Evolutionary conservation across 2,113 vertebrate species (phyloP).

Genomic region (Sula dactylatra): DNA sequence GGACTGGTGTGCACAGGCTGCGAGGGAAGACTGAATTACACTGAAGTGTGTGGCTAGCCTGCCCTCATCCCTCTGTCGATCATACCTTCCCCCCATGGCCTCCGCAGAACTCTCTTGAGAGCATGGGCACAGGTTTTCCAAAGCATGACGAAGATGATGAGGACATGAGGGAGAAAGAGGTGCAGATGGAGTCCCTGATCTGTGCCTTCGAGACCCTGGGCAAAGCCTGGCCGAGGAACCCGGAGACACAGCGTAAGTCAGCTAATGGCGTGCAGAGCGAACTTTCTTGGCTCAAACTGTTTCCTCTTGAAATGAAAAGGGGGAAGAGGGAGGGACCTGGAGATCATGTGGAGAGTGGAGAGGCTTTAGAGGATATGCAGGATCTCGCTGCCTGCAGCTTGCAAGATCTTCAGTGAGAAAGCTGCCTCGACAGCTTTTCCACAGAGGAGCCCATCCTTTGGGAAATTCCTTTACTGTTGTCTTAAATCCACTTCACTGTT

Average conservation of each 20-base stretch:
- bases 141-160: constrained; percentile 76
- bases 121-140: constrained; percentile 44
- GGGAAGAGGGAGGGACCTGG: not conserved
- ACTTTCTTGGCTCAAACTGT: not conserved
- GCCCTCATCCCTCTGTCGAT: not conserved
- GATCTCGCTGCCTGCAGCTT: not conserved
- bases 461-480: not conserved
- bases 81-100: not conserved
- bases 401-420: not conserved
- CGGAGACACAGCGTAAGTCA: constrained; percentile 85
- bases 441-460: not conserved
- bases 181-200: constrained; percentile 85
- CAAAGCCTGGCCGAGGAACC: constrained; percentile 88
- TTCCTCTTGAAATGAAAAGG: not conserved
- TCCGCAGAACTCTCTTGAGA: constrained; percentile 82
- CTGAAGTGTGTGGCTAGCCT: not conserved
- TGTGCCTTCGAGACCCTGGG: constrained; percentile 92
- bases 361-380: not conserved
- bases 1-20: not conserved
- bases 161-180: constrained; percentile 82
- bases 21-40: not conserved
- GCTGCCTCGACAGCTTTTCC: not conserved
- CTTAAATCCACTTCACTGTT: not conserved
- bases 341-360: not conserved
- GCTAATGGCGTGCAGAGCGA: not conserved